phyloP scores from a whole-genome alignment of 2,113 vertebrate genomes.

The Phylloscopus trochilus region DNA sequence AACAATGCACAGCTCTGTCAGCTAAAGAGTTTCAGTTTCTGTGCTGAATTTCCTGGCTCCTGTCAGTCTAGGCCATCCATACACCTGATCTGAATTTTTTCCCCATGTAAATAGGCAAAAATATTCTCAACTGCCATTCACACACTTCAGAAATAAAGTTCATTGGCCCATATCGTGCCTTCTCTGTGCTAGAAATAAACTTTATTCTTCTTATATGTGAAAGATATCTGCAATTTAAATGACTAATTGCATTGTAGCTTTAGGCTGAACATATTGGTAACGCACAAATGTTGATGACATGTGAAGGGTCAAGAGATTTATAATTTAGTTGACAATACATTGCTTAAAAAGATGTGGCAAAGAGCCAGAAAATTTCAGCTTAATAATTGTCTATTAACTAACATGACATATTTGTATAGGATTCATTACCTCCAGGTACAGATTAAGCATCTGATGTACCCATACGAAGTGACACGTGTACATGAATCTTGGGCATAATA shows the following conservation, averaged over 20 bases:
- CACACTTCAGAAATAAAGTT: not conserved
- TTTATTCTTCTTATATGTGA: conserved; percentile 58
- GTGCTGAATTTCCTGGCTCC: not conserved
- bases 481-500: conserved; percentile 61
- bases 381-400: conserved; percentile 73
- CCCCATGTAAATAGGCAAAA: conserved; percentile 12
- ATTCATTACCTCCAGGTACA: conserved; percentile 72
- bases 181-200: conserved; percentile 26
- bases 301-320: conserved; percentile 70
- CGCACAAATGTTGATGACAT: conserved; percentile 57
- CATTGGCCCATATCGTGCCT: not conserved
- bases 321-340: conserved; percentile 64
- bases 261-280: conserved; percentile 70
- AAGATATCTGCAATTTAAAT: conserved; percentile 71
- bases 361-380: conserved; percentile 69
- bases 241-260: conserved; percentile 69
- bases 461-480: conserved; percentile 52
- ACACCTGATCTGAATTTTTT: not conserved
- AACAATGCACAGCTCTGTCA: not conserved
- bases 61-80: conserved; percentile 33
- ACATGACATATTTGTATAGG: conserved; percentile 67
- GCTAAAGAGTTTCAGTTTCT: not conserved
- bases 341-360: conserved; percentile 69
- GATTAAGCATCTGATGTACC: conserved; percentile 68
- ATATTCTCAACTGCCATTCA: conserved; percentile 49